phyloP scores from a whole-genome alignment of 2,888 invertebrate genomes.

The Hydroisotoma schaefferi region DNA sequence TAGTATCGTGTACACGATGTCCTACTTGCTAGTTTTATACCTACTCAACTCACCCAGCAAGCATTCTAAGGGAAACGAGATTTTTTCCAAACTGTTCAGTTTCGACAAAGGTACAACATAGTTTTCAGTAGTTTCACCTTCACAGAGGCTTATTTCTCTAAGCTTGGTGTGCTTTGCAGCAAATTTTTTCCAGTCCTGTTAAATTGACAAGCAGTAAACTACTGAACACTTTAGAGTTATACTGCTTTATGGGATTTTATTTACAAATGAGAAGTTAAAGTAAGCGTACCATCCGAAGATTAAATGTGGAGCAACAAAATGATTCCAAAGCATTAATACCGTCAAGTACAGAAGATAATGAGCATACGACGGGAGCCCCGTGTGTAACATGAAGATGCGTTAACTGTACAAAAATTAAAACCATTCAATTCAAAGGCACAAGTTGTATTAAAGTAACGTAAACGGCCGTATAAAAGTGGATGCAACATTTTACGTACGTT shows the following conservation, averaged over 20 bases:
- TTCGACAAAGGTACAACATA: slow-evolving; percentile 34
- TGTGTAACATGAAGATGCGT: slow-evolving; percentile 29
- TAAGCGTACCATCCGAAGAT: slow-evolving; percentile 36
- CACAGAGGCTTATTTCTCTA: slow-evolving; percentile 25
- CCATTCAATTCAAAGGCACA: neutral
- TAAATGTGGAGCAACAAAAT: slow-evolving; percentile 37
- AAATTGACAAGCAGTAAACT: neutral
- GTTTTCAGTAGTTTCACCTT: slow-evolving; percentile 34
- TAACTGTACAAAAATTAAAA: slow-evolving; percentile 13
- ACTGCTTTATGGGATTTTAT: neutral
- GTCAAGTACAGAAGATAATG: slow-evolving; percentile 34
- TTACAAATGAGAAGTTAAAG: neutral
- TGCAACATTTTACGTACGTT: no score
- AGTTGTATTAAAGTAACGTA: no score
- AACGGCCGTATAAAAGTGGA: no score
- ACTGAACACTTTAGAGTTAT: neutral
- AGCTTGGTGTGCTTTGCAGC: slow-evolving; percentile 36
- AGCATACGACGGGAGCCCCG: slow-evolving; percentile 33
- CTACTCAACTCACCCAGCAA: no score
- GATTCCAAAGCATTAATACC: slow-evolving; percentile 30
- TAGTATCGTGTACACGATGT: no score
- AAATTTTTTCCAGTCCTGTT: slow-evolving; percentile 42
- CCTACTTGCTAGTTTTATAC: no score
- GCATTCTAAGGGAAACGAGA: slow-evolving; percentile 38
- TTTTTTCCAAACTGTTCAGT: slow-evolving; percentile 22